Conservation (phyloP, 1,140 invertebrate species). For the Bicyclus anynana region DNA sequence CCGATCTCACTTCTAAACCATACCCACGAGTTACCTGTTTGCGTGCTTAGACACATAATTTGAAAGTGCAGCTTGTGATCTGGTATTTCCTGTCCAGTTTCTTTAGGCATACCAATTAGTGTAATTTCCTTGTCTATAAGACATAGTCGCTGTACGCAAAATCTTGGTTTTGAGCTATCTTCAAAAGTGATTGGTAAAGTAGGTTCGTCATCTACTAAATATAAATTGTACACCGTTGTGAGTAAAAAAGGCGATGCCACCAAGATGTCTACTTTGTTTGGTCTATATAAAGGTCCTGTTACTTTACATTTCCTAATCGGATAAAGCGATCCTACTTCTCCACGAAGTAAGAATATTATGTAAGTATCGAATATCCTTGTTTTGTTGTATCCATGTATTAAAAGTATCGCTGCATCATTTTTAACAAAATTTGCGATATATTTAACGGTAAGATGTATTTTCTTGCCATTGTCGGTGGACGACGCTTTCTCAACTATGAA, state of each 20-base stretch:
- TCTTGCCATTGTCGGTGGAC: constrained; percentile 49
- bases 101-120: constrained; percentile 47
- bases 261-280: constrained; percentile 56
- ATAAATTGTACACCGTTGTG: constrained; percentile 36
- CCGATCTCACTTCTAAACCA: constrained; percentile 60
- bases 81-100: constrained; percentile 43
- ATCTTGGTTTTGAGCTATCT: constrained; percentile 33
- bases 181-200: constrained; percentile 46
- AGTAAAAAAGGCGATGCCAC: constrained; percentile 52
- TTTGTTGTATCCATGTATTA: constrained; percentile 65
- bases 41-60: constrained; percentile 56
- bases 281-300: constrained; percentile 48
- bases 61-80: constrained; percentile 59
- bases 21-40: constrained; percentile 55
- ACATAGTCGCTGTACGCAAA: constrained; percentile 50
- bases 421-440: constrained; percentile 57
- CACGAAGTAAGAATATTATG: constrained; percentile 50
- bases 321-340: constrained; percentile 39
- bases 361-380: constrained; percentile 68
- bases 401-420: constrained; percentile 49
- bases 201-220: constrained; percentile 58
- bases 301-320: constrained; percentile 57
- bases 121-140: constrained; percentile 58
- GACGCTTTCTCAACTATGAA: constrained; percentile 56
- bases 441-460: constrained; percentile 54